Evolutionary conservation across 1,140 invertebrate genomes (phyloP).

Genomic region (Drosophila serrata): DNA sequence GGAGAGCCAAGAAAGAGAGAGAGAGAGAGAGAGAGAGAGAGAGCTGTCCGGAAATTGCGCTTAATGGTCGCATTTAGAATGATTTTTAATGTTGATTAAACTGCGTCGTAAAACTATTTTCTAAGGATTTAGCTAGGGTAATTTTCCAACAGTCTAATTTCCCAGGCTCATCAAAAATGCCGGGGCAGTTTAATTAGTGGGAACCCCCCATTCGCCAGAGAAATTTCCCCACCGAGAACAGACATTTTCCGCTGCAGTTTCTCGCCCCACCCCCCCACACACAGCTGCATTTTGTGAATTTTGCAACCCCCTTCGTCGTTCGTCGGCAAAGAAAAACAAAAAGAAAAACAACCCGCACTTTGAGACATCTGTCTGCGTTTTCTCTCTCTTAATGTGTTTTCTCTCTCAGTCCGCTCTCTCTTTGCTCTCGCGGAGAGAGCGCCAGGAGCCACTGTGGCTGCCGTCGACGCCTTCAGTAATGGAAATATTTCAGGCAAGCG

Average conservation of each 20-base stretch:
- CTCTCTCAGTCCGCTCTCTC: slow-evolving; percentile 19
- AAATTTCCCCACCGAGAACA: slow-evolving; percentile 8
- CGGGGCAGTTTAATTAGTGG: not conserved
- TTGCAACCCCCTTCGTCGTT: slow-evolving; percentile 34
- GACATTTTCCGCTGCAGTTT: slow-evolving; percentile 34
- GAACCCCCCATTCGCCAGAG: not conserved
- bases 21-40: not conserved
- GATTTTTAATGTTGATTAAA: slow-evolving; percentile 47
- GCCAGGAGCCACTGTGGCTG: slow-evolving; percentile 61
- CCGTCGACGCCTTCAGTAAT: slow-evolving; percentile 76
- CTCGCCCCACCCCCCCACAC: slow-evolving; percentile 22
- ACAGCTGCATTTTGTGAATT: slow-evolving; percentile 27
- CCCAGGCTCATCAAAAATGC: slow-evolving; percentile 13
- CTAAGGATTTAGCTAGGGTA: not conserved
- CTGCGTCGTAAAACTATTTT: slow-evolving; percentile 52
- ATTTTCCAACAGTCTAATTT: slow-evolving; percentile 12
- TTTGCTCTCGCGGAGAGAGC: slow-evolving; percentile 14
- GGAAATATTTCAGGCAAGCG: slow-evolving; percentile 47
- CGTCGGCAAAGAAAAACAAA: slow-evolving; percentile 17
- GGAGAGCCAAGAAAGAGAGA: not conserved
- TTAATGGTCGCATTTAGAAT: slow-evolving; percentile 44
- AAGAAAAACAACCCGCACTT: slow-evolving; percentile 53
- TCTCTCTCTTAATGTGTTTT: slow-evolving; percentile 17
- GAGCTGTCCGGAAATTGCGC: slow-evolving; percentile 33
- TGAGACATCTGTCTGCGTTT: slow-evolving; percentile 53